Conservation (phyloP, 2,113 vertebrate genomes). For the Psilopogon haemacephalus region DNA sequence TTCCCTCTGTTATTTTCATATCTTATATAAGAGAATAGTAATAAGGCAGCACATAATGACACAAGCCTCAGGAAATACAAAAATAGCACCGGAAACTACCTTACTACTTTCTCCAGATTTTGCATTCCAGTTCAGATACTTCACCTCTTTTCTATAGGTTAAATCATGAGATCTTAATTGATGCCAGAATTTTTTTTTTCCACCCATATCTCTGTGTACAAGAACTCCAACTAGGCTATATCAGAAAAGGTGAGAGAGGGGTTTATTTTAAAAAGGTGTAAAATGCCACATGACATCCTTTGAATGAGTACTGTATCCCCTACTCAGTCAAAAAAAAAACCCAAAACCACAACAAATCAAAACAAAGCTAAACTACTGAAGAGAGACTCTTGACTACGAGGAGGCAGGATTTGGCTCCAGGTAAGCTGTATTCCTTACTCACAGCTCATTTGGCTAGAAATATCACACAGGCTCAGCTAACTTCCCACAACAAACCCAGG, state of each 20-base stretch:
- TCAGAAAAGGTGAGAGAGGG: not conserved
- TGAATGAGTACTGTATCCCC: not conserved
- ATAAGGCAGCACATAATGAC: slow-evolving; percentile 17
- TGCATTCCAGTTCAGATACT: slow-evolving; percentile 57
- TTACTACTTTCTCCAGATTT: slow-evolving; percentile 32
- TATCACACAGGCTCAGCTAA: not conserved
- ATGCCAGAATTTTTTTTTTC: not conserved
- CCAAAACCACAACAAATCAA: too few relatives aligned
- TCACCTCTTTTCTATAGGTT: slow-evolving; percentile 27
- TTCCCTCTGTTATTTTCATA: slow-evolving; percentile 54
- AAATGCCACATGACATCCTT: not conserved
- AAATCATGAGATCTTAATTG: not conserved
- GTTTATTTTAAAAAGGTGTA: not conserved
- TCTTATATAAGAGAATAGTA: slow-evolving; percentile 36
- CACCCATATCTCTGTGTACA: not conserved
- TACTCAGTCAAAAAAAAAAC: not conserved
- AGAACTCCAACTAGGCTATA: not conserved
- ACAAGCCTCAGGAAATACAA: slow-evolving; percentile 44
- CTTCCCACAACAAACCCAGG: not conserved
- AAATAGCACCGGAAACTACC: slow-evolving; percentile 41
- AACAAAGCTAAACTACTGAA: not conserved
- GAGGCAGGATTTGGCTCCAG: not conserved
- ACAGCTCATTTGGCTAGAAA: not conserved
- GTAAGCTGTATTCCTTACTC: slow-evolving; percentile 1
- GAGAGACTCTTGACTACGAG: not conserved